Percentiles rank a stretch among this genome's conserved stretches.
phyloP scores from a whole-genome alignment of 2,797 vertebrate species.

The Scarus forsteni region DNA sequence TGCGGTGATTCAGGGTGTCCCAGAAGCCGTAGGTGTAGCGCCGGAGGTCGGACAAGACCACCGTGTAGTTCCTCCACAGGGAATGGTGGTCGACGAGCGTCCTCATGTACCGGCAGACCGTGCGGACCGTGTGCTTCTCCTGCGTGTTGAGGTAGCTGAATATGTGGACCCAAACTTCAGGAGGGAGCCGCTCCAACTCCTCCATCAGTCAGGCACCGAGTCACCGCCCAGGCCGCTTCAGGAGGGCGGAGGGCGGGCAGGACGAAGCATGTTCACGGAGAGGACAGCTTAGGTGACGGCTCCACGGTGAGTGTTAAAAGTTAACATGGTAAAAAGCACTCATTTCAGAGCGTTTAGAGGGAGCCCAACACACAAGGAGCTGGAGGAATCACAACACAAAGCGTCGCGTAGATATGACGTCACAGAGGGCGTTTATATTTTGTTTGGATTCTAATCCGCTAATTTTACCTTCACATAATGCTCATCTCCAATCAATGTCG shows the following conservation, averaged over 20 bases:
- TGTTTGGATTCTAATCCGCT: too few relatives aligned
- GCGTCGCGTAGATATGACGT: too few relatives aligned
- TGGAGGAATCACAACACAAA: too few relatives aligned
- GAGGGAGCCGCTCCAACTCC: constrained; percentile 50
- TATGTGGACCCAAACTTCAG: constrained; percentile 67
- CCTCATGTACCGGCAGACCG: constrained; percentile 51
- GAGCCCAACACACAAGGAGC: too few relatives aligned
- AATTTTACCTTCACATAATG: too few relatives aligned
- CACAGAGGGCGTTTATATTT: too few relatives aligned
- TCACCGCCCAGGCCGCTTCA: neutral
- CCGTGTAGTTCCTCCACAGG: constrained; percentile 62
- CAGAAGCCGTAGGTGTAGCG: constrained; percentile 77
- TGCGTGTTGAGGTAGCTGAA: constrained; percentile 64
- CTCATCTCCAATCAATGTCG: too few relatives aligned
- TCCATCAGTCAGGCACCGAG: constrained; percentile 34
- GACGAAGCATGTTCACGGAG: accelerated
- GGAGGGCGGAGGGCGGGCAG: accelerated
- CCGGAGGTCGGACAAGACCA: constrained; percentile 66
- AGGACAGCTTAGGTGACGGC: neutral
- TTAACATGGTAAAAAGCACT: too few relatives aligned
- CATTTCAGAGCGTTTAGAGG: too few relatives aligned
- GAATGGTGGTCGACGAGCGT: constrained; percentile 65
- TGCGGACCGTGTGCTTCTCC: constrained; percentile 62
- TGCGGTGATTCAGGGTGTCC: constrained; percentile 61
- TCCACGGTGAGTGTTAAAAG: too few relatives aligned